These are phyloP conservation scores for Xiphorhynchus elegans DNA, from an alignment of 2,113 vertebrate genomes.

Conservation along the genomic window DNA sequence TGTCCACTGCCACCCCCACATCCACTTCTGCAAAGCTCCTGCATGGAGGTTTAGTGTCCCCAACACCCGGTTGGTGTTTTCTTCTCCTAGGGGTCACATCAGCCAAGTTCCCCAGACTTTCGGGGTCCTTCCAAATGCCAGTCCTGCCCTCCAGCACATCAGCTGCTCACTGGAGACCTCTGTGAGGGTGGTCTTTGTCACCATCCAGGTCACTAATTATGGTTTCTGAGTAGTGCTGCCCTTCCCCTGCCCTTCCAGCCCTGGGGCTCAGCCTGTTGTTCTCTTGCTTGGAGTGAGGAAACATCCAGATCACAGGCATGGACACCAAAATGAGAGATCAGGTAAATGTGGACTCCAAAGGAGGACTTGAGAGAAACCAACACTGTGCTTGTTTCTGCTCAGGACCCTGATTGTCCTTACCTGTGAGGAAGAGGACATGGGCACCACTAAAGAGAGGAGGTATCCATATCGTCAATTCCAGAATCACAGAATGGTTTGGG, in stretches of 20 bases:
- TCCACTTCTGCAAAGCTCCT: not conserved
- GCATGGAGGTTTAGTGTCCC: not conserved
- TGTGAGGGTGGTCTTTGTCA: not conserved
- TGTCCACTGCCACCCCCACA: not conserved
- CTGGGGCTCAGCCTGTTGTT: not conserved
- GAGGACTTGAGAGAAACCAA: not conserved
- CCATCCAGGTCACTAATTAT: not conserved
- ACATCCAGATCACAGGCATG: not conserved
- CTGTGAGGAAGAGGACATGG: not conserved
- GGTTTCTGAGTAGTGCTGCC: not conserved
- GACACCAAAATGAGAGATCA: not conserved
- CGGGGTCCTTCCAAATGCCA: not conserved
- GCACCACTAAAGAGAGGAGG: not conserved
- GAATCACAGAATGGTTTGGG: not conserved
- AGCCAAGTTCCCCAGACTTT: not conserved
- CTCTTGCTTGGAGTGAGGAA: not conserved
- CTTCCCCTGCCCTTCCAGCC: not conserved
- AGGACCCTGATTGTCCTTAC: not conserved
- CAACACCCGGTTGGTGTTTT: not conserved
- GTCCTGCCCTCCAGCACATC: not conserved
- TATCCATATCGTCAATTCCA: not conserved
- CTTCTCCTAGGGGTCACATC: not conserved
- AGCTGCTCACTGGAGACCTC: not conserved
- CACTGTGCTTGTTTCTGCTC: not conserved
- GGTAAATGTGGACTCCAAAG: no score